Percentiles rank a stretch among this genome's conserved stretches.
Conservation (phyloP, 92 coral and sea anemone species). For the Parazoanthus swiftii region DNA sequence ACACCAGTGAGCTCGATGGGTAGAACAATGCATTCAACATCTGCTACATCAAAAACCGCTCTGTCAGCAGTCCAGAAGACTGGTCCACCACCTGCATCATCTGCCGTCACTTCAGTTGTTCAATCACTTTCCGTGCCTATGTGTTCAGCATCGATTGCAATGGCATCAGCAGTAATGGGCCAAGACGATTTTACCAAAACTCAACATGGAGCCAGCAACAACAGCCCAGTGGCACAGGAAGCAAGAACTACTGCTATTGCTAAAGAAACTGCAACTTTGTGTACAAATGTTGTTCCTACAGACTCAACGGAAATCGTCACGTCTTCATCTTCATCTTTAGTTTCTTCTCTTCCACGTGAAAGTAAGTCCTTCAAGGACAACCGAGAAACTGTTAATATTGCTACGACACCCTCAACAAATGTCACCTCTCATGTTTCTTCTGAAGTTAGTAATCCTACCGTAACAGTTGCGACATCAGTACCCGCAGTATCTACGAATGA, state of each 20-base stretch:
- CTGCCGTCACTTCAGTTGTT: slow-evolving; percentile 19
- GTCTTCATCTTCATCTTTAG: background rate
- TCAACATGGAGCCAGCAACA: background rate
- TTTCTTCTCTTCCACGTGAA: background rate
- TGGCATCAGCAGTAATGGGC: background rate
- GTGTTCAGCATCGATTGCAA: slow-evolving; percentile 11
- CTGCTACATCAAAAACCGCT: background rate
- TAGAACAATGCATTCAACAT: background rate
- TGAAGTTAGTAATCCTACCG: background rate
- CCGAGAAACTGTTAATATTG: background rate
- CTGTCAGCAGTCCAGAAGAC: background rate
- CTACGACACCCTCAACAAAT: background rate
- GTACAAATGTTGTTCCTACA: background rate
- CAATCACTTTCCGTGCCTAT: background rate
- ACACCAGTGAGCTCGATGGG: background rate
- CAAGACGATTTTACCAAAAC: slow-evolving; percentile 1
- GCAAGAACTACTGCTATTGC: background rate
- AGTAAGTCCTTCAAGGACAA: background rate
- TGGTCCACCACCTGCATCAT: background rate
- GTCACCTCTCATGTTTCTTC: background rate
- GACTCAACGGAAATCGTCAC: background rate
- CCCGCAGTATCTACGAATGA: background rate
- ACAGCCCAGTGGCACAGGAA: background rate
- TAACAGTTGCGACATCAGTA: background rate
- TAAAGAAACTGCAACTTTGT: background rate